Evolutionary conservation across 2,113 vertebrate species (phyloP).

Genomic region (Dromaius novaehollandiae): DNA sequence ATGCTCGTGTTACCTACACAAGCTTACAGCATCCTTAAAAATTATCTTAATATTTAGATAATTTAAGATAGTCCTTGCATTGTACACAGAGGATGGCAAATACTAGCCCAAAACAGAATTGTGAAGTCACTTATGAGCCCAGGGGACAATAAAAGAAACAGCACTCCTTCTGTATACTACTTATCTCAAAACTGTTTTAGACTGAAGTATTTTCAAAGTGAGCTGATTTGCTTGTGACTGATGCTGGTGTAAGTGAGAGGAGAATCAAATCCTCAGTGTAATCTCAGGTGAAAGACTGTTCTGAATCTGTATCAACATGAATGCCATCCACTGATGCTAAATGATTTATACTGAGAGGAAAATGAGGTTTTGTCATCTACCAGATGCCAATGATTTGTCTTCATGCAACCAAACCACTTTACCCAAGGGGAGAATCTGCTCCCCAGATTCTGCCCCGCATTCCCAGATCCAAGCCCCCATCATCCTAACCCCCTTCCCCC

Average conservation of each 20-base stretch:
- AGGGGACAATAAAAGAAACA: background rate
- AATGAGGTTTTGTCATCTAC: background rate
- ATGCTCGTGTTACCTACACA: background rate
- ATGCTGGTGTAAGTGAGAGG: background rate
- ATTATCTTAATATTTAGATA: background rate
- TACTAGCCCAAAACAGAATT: background rate
- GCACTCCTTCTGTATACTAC: background rate
- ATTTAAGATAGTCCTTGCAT: background rate
- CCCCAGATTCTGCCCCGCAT: background rate
- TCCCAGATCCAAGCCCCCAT: background rate
- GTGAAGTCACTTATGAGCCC: background rate
- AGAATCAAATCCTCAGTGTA: background rate
- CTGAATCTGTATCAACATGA: background rate
- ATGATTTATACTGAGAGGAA: background rate
- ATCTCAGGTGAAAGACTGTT: background rate
- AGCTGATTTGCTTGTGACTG: background rate
- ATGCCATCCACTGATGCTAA: background rate
- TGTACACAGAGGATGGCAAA: background rate
- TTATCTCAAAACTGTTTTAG: background rate
- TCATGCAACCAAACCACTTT: background rate
- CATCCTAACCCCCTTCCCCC: background rate
- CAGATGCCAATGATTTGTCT: background rate
- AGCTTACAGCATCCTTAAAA: background rate
- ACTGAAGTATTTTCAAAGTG: background rate
- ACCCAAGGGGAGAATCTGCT: background rate